Base-by-base conservation (phyloP, 2,888 invertebrate species). In the Morpho helenor region DNA sequence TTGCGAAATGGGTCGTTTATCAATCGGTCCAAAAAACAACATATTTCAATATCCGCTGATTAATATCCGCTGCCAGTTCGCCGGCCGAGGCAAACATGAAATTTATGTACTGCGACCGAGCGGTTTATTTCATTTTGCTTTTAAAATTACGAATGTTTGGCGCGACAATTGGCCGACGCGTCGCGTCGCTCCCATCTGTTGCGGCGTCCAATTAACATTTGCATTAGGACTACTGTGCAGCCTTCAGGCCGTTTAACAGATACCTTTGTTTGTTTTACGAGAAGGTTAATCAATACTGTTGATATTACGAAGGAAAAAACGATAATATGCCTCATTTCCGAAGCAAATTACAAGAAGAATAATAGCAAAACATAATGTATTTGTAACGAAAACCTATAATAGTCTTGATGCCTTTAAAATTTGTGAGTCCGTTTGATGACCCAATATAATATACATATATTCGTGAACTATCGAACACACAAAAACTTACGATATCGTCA, bases 31-130 rank as follows among this genome's bases (percentile, higher is more conserved):
- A 86, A 88, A 89, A 90, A 90, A 89, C 88, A 89, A 88, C 90
- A 89, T 87, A 90, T 90, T 90, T 90, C 90, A 88, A 90, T 90
- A 89, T 89, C 83, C 87, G 78, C 87, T 89, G 90, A 90, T 89
- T 90, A 89, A 90, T 90, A 89, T 87, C 88, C 87, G 84, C 84
- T 85, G 87, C 84, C 87, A 84, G 89, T 80, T 80, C 82, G 82
- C 83, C 80, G 81, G 85, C 75, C 81, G 87, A 85, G 75, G 87
- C 87, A 85, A 88, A 88, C 90, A 84, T 79, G 82, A 84, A 88
- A 90, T 90, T 90, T 89, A 90, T 90, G 90, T 87, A 90, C 88
- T 89, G 81, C 84, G 77, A 87, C 88, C 85, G 69, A 85, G 71
- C 81, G 81, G 80, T 84, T 84, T 85, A 85, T 89, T 89, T 87